A percentile compares a stretch with the other conserved stretches of the same genome.
These are phyloP conservation scores for Orchesella flavescens DNA, from an alignment of 2,888 invertebrate genomes.

Conservation along the genomic window DNA sequence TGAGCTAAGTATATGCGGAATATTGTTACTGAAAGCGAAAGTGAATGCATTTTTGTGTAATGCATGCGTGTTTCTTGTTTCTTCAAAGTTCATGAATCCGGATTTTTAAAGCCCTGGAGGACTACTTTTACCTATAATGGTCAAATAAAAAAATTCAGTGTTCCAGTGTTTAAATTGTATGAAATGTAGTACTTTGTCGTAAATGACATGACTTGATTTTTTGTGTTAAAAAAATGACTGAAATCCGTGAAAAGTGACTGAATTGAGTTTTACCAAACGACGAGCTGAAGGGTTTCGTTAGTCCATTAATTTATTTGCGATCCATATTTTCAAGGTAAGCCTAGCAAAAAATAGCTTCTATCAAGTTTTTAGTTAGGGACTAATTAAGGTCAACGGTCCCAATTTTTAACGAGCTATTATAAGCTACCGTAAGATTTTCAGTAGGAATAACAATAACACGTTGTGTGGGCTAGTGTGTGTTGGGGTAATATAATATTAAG, in stretches of 20 bases:
- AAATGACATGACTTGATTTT: neutral
- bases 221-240: conserved; percentile 18
- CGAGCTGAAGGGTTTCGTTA: neutral
- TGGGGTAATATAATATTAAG: neutral
- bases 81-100: neutral
- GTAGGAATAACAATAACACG: too few relatives aligned
- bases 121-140: neutral
- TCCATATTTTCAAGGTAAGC: conserved; percentile 20
- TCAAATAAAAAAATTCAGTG: too few relatives aligned
- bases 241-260: neutral
- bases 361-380: neutral
- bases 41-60: neutral
- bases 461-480: neutral
- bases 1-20: neutral
- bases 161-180: neutral
- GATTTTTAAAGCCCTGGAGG: neutral
- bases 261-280: neutral
- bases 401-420: neutral
- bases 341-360: neutral
- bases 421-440: too few relatives aligned
- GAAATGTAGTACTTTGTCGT: neutral
- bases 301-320: neutral
- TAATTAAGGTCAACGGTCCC: conserved; percentile 16
- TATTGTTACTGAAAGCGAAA: neutral
- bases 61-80: neutral